Evolutionary conservation across 2,888 invertebrate species (phyloP), one percentile per base, ranked within the genome.

Genomic region (Leptopilina myrica): DNA sequence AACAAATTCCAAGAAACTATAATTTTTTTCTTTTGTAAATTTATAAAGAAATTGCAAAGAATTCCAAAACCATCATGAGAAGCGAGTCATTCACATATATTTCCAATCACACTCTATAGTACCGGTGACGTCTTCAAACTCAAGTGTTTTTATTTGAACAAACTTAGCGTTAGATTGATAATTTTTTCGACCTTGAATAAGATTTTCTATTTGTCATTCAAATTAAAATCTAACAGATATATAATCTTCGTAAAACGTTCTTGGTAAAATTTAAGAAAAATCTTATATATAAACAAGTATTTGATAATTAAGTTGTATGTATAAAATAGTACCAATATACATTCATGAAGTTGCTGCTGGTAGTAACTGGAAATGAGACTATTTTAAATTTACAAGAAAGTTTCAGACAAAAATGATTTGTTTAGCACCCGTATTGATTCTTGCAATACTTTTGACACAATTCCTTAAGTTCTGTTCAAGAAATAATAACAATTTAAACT

Each of bases 81-180:
- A 66, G 9, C 67, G 67, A 67, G 67, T 49, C 67, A 67, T 67
- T 67, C 67, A 67, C 46, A 67, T 62, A 59, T 59, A 62, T 67
- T 67, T 49, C 49, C 49, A 67, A 67, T 49, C 67, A 67, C 67
- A 49, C 46, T 9, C 7, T 46, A 46, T 46, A 46, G 46, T 12
- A 15, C 20, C 49, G 20, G 46, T 46, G 67, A 67, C 67, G 49
- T 49, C 67, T 67, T 46, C 11, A 67, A 67, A 46, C 15, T 49
- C 49, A 67, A 46, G 67, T 49, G 46, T 20, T 67, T 67, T 67
- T 67, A 46, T 67, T 67, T 67, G 49, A 49, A 67, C 67, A 67
- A 67, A 67, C 67, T 49, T 67, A 67, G 67, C 46, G 49, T 67
- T 67, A 67, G 67, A 15, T 67, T 67, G 67, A n/a, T 67, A 49